These are phyloP conservation scores for Diachrysia chrysitis DNA, from an alignment of 2,888 invertebrate genomes.

Conservation along the genomic window DNA sequence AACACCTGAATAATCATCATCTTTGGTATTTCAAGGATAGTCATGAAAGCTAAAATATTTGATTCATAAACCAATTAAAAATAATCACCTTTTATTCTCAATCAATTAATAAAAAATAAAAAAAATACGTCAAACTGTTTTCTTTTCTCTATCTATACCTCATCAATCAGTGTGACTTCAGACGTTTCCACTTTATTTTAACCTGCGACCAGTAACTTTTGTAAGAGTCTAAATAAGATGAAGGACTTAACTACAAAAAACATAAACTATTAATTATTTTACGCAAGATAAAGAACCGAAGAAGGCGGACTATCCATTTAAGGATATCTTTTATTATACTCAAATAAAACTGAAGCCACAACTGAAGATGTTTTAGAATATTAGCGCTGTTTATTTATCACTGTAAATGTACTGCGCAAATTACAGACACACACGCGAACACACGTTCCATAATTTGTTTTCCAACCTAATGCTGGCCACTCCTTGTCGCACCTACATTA, in stretches of 20 bases:
- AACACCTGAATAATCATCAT: background rate
- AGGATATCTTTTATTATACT: background rate
- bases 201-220: background rate
- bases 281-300: no score
- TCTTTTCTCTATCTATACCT: background rate
- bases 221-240: no score
- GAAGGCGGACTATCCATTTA: no score
- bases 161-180: background rate
- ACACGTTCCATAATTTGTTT: background rate
- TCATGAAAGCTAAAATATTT: background rate
- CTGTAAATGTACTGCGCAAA: background rate
- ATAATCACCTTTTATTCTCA: background rate
- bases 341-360: background rate
- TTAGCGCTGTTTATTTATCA: background rate
- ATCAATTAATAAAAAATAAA: background rate
- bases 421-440: background rate
- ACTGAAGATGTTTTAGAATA: background rate
- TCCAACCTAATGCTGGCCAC: conserved; percentile 20
- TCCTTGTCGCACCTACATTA: conserved; percentile 38
- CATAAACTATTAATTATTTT: no score
- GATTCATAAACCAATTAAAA: background rate
- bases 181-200: background rate
- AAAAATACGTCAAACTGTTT: background rate
- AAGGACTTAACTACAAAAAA: no score
- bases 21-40: background rate